phyloP scores from a whole-genome alignment of 2,888 invertebrate species.

The Chaitophorus viminalis region DNA sequence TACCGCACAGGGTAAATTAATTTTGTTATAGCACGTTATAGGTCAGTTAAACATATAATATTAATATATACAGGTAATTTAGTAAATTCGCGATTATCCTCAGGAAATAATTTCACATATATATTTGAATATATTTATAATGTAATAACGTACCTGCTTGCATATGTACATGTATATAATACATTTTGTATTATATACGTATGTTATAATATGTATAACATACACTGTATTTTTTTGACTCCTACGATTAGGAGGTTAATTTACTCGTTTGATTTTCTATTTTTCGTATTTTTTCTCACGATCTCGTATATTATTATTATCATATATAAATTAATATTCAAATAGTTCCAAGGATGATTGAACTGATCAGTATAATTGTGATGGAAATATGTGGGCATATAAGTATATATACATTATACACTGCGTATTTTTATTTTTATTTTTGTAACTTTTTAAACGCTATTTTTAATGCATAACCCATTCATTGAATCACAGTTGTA shows the following conservation, averaged over 20 bases:
- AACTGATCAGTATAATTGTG: slow-evolving; percentile 4
- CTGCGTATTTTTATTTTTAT: background rate
- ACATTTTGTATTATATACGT: too few species aligned
- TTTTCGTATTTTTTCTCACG: slow-evolving; percentile 44
- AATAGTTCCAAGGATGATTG: background rate
- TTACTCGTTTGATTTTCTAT: slow-evolving; percentile 25
- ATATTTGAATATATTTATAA: background rate
- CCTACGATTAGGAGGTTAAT: too few species aligned
- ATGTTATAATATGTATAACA: background rate
- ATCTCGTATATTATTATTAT: background rate
- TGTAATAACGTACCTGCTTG: too few species aligned
- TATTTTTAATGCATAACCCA: background rate
- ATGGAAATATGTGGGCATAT: background rate
- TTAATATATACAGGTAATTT: background rate
- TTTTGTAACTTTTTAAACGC: background rate
- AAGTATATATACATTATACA: background rate
- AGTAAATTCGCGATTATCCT: background rate
- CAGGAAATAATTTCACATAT: background rate
- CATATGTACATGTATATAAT: too few species aligned
- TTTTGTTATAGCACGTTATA: too few species aligned
- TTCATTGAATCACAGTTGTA: background rate
- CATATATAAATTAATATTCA: background rate
- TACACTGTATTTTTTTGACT: background rate
- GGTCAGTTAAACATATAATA: background rate
- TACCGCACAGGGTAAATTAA: too few species aligned